These are phyloP conservation scores for Pseudomyrmex pallidus DNA, from an alignment of 1,140 invertebrate genomes.

Conservation along the genomic window DNA sequence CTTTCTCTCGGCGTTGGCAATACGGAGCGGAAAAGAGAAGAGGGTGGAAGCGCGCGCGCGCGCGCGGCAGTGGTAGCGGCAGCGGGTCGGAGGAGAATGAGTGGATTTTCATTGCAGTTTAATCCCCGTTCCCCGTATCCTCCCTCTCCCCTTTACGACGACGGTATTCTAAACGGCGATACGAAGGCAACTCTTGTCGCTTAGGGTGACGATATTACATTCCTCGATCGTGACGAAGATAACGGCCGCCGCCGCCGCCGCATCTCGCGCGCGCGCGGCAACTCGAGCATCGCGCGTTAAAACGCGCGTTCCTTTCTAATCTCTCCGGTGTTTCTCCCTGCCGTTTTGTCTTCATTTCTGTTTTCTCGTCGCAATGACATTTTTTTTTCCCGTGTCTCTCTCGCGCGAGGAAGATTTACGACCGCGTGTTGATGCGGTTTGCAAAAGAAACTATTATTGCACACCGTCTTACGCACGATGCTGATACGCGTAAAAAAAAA, in stretches of 20 bases:
- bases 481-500: background rate
- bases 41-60: background rate
- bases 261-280: conserved; percentile 31
- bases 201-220: conserved; percentile 85
- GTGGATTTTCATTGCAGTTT: conserved; percentile 83
- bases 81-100: conserved; percentile 67
- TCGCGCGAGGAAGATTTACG: conserved; percentile 46
- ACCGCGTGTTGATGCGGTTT: conserved; percentile 1
- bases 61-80: background rate
- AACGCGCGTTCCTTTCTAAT: conserved; percentile 54
- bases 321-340: conserved; percentile 4
- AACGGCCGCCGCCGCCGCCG: conserved; percentile 69
- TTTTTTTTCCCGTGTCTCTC: background rate
- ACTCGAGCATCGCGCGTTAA: conserved; percentile 55
- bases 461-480: conserved; percentile 23
- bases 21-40: conserved; percentile 26
- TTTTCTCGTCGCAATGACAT: background rate
- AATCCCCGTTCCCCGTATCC: conserved; percentile 71
- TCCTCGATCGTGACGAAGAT: conserved; percentile 83
- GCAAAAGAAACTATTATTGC: conserved; percentile 49
- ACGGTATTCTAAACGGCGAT: conserved; percentile 81
- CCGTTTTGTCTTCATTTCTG: background rate
- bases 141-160: conserved; percentile 27
- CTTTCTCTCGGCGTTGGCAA: conserved; percentile 54
- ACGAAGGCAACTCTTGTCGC: conserved; percentile 84